Evolutionary conservation across 2,888 invertebrate species (phyloP).

Genomic region (Calameuta filiformis): DNA sequence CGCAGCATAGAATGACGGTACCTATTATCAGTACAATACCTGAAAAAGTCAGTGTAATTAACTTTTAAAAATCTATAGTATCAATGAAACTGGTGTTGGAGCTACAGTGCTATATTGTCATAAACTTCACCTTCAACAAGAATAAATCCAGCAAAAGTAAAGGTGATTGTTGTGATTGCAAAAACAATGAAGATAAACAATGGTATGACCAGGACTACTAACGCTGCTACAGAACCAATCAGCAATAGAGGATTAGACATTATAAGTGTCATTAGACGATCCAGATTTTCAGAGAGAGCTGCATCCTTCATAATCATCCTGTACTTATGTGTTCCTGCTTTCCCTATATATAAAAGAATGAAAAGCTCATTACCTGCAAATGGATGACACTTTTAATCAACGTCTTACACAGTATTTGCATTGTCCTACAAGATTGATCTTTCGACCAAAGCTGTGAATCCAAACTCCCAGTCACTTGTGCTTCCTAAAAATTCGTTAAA

Average conservation of each 20-base stretch:
- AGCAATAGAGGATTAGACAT: slow-evolving; percentile 29
- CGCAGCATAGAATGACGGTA: slow-evolving; percentile 28
- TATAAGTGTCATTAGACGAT: slow-evolving; percentile 23
- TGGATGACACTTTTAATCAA: not conserved
- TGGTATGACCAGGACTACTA: slow-evolving; percentile 28
- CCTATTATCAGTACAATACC: slow-evolving; percentile 32
- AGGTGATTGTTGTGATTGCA: slow-evolving; percentile 30
- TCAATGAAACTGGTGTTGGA: not conserved
- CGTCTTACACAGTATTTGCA: not conserved
- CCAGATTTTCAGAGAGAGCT: slow-evolving; percentile 29
- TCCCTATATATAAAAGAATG: not conserved
- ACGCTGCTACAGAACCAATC: slow-evolving; percentile 18
- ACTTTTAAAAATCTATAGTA: not conserved
- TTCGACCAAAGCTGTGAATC: not conserved
- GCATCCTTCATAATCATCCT: slow-evolving; percentile 26
- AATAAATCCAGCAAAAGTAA: slow-evolving; percentile 38
- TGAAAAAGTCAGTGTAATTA: slow-evolving; percentile 23
- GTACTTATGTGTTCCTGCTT: not conserved
- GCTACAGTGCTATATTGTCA: not conserved
- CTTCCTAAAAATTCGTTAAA: not conserved
- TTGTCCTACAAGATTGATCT: not conserved
- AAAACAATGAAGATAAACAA: slow-evolving; percentile 30
- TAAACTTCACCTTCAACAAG: slow-evolving; percentile 36
- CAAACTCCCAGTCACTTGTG: not conserved
- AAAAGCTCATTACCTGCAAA: slow-evolving; percentile 22